phyloP scores from a whole-genome alignment of 2,113 vertebrate genomes.

The Gallinago paraguaiae region DNA sequence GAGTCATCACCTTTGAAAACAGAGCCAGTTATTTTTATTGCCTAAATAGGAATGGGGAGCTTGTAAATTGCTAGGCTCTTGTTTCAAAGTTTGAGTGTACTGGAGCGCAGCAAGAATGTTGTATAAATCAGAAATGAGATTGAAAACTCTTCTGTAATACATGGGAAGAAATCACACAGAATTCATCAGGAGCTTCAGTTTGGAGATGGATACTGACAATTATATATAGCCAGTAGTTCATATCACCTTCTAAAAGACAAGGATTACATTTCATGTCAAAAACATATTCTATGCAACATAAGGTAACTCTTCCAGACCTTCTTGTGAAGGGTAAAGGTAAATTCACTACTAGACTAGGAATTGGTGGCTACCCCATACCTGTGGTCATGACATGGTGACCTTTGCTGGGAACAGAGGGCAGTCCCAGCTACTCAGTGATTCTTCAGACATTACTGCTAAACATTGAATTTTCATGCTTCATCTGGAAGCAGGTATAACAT shows the following conservation, averaged over 20 bases:
- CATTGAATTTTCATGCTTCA: background rate
- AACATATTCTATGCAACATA: background rate
- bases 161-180: background rate
- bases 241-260: background rate
- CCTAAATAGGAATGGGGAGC: background rate
- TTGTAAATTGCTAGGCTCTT: background rate
- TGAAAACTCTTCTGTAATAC: background rate
- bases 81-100: background rate
- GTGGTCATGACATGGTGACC: background rate
- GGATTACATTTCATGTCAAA: background rate
- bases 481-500: background rate
- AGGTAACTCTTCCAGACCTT: background rate
- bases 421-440: background rate
- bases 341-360: background rate
- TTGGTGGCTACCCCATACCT: rapidly evolving
- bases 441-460: background rate
- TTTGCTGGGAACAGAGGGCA: background rate
- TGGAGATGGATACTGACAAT: background rate
- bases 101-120: background rate
- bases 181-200: background rate
- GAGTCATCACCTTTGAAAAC: background rate
- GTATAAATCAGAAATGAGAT: background rate
- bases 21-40: background rate
- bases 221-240: background rate
- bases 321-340: background rate